Conservation (phyloP, 2,888 invertebrate genomes). For the Morpho achilles region DNA sequence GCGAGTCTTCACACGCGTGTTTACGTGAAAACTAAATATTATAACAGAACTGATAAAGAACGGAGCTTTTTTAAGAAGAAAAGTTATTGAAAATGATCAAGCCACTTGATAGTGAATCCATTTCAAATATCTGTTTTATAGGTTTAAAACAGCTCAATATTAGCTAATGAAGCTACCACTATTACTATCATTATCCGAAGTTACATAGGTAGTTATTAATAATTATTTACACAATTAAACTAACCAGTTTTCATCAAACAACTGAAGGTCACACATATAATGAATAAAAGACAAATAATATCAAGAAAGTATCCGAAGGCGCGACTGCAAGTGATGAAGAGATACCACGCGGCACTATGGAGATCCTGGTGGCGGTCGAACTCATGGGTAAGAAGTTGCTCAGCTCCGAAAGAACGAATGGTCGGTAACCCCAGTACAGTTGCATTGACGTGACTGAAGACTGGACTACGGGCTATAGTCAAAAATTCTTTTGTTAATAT, state of each 20-base stretch:
- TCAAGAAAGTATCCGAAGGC: conserved; percentile 84
- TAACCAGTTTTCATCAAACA: conserved; percentile 71
- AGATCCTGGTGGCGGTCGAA: conserved; percentile 80
- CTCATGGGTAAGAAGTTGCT: conserved; percentile 80
- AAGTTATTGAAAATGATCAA: too few species aligned
- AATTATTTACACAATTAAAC: conserved; percentile 12
- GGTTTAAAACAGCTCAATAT: too few species aligned
- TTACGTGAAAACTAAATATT: too few species aligned
- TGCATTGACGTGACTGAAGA: conserved; percentile 89
- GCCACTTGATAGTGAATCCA: too few species aligned
- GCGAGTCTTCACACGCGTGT: too few species aligned
- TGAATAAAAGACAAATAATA: conserved; percentile 81
- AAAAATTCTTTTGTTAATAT: too few species aligned
- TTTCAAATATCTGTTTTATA: too few species aligned
- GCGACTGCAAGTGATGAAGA: conserved; percentile 81
- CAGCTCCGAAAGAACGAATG: conserved; percentile 86
- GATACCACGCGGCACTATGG: conserved; percentile 83
- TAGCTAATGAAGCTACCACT: too few species aligned
- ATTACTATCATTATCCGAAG: too few species aligned
- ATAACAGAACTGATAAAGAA: too few species aligned
- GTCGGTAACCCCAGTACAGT: conserved; percentile 89
- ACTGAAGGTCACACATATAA: conserved; percentile 82
- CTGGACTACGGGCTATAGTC: conserved; percentile 86
- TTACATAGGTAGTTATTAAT: neutral
- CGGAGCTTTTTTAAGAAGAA: too few species aligned